Conservation (phyloP, 2,797 vertebrate species). For the Salmo trutta region DNA sequence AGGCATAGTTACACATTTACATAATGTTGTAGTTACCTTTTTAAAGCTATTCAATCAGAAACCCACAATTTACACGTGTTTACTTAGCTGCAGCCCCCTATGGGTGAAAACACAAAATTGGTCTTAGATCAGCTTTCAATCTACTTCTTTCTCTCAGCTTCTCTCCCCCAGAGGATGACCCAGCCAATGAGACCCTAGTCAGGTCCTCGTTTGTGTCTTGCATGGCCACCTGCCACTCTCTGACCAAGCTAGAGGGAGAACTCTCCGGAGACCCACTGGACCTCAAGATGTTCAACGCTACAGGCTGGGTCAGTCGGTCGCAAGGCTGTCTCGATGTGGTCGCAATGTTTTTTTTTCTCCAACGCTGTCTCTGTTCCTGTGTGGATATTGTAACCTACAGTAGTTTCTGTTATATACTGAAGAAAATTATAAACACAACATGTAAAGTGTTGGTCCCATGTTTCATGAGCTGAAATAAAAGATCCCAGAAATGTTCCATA, state of each 20-base stretch:
- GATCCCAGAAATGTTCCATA: too few species aligned
- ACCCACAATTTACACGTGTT: neutral
- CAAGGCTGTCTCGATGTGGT: neutral
- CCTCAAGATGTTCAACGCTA: constrained; percentile 96
- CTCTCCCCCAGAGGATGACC: constrained; percentile 80
- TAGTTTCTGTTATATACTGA: neutral
- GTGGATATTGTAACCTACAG: neutral
- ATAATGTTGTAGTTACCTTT: neutral
- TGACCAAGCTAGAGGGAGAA: constrained; percentile 92
- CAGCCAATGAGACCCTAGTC: constrained; percentile 79
- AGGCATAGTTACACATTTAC: neutral
- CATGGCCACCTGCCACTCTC: constrained; percentile 96
- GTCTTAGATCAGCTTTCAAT: neutral
- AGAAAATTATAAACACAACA: neutral
- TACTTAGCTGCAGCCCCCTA: neutral
- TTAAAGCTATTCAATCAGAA: neutral
- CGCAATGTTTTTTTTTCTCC: neutral
- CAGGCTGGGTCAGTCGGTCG: constrained; percentile 85
- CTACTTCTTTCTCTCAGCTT: constrained; percentile 74
- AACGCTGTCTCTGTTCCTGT: neutral
- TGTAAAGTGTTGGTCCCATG: too few species aligned
- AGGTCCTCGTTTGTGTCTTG: constrained; percentile 87
- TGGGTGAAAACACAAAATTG: neutral
- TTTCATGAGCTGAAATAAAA: too few species aligned
- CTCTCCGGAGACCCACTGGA: constrained; percentile 97